Evolutionary conservation across 2,113 vertebrate genomes (phyloP).

Genomic region (Psilopsiagon aurifrons): DNA sequence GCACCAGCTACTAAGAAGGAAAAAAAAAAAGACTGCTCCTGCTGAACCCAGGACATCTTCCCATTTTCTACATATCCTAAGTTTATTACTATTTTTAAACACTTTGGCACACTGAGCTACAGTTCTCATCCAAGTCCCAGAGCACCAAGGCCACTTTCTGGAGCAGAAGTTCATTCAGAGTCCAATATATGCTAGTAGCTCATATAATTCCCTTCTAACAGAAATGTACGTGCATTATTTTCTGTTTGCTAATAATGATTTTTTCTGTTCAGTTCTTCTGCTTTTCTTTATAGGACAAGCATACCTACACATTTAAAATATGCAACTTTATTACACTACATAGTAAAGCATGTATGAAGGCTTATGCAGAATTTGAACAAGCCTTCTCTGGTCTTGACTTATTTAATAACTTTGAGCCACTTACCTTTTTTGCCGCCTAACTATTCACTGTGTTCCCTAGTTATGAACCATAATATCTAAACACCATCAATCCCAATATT

Average conservation of each 20-base stretch:
- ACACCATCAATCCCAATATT: background rate
- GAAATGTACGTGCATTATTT: background rate
- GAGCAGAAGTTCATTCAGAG: background rate
- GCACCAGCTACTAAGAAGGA: too few relatives aligned
- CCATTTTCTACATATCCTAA: background rate
- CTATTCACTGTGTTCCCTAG: background rate
- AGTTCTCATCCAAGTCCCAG: background rate
- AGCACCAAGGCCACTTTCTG: background rate
- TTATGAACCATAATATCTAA: background rate
- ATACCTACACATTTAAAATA: background rate
- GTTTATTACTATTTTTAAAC: background rate
- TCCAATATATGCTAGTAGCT: background rate
- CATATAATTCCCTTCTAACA: background rate
- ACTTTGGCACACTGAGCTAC: background rate
- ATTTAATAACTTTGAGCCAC: background rate
- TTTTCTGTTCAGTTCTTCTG: background rate
- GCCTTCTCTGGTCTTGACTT: background rate
- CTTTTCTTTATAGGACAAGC: background rate
- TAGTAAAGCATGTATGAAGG: background rate
- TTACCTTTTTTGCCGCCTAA: background rate
- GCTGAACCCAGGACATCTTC: background rate
- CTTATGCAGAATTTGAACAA: background rate
- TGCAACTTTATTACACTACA: background rate
- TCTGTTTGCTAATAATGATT: background rate
- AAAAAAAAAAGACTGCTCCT: too few relatives aligned